Base-by-base conservation (phyloP, 2,797 vertebrate species). In the Pipistrellus nathusii region DNA sequence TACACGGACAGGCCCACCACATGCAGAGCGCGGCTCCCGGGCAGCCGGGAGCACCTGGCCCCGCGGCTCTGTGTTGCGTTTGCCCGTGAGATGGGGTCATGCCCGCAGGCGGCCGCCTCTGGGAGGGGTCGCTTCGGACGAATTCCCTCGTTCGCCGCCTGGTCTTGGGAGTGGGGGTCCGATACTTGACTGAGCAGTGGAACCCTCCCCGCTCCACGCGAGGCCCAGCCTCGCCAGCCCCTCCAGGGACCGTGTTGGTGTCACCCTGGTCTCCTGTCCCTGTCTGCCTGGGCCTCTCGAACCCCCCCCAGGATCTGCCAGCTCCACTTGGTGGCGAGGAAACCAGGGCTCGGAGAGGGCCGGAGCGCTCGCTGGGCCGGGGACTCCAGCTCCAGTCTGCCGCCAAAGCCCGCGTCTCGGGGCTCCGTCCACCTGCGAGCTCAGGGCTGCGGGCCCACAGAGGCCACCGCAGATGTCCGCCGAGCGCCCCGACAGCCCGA, bases 171-270 rank as follows among this genome's bases (percentile, higher is more conserved):
- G 92, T 81, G 13, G 84, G 30, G 85, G 62, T 94, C 95, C 92
- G 94, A 57, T 96, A 92, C 97, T 6, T 94, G 44, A 85, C 77
- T 46, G 62, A 95, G 95, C 77, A 81, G 88, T 96, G 97, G 96
- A 96, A 96, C 32, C 6, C 53, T 15, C 0, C 38, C 23, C 2
- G n/a, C 14, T 44, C 51, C 62, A 14, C 9, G 2, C 27, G n/a
- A 88, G 10, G 23, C 78, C n/a, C 8, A 32, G 85, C 27, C 27
- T 35, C 88, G n/a, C 73, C 3, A 81, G 71, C 18, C 76, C n/a
- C 21, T 8, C 38, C 9, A 0, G 55, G 0, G 2, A 20, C 14
- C 5, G 5, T 3, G 4, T n/a, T 17, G 21, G 23, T 30, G 21
- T 25, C 17, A 4, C 10, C 6, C 0, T 4, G 18, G 41, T 38